Evolutionary conservation across 1,140 invertebrate species (phyloP), one percentile per base, ranked within the genome.

Genomic region (Diuraphis noxia): DNA sequence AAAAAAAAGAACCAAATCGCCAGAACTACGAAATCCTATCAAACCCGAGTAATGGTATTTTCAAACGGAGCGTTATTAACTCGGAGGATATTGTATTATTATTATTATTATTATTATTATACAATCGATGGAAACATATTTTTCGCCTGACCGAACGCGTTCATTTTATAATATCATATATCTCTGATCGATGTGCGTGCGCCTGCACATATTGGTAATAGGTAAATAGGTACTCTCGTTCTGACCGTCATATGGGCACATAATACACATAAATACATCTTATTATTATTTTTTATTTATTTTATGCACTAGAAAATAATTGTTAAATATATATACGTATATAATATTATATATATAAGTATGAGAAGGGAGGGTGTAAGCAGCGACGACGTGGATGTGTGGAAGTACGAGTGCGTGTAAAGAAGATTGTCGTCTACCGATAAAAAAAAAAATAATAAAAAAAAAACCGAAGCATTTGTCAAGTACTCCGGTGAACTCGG

Each of bases 51-150:
- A 88, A 88, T 88, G 52, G 86, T 88, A 40, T 88, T 88, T 88
- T 88, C 86, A 88, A 88, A 88, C 86, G 49, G 49, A 88, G 86
- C 86, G 86, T 88, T 88, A 88, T 63, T 88, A 88, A 88, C 86
- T 49, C 23, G 36, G 5, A 86, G 86, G 52, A 88, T 88, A 88
- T 88, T 88, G 86, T 88, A 63, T 87, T 87, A 56, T 88, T 87
- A 52, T 86, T 52, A 46, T 43, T 84, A 43, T 85, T 85, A 49
- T 86, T 86, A 86, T 52, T 87, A 56, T 88, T 63, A 56, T 56
- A 88, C 49, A 63, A 88, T 88, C 52, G 49, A 63, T 56, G 49
- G 38, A 88, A 88, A 88, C 52, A 88, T 63, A 56, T 63, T 56
- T 88, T 88, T 88, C 86, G 86, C 86, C 49, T 63, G 86, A 36